A percentile compares a stretch with the other conserved stretches of the same genome.
Evolutionary conservation across 2,888 invertebrate genomes (phyloP).

Genomic region (Caenorhabditis sp.): DNA sequence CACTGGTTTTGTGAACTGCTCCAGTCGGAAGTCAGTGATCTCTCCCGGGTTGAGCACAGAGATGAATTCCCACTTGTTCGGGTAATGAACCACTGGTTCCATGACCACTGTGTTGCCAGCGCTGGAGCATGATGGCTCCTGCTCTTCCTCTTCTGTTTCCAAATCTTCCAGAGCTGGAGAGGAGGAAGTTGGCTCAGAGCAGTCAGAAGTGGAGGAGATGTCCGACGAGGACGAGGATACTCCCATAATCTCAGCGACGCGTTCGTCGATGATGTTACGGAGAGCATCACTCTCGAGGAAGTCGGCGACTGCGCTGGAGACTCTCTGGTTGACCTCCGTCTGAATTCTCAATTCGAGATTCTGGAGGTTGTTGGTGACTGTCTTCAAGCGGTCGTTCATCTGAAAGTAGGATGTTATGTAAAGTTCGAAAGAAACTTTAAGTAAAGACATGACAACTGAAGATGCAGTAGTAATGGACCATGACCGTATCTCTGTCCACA

Average conservation of each 20-base stretch:
- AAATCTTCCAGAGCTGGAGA: not conserved
- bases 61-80: constrained; percentile 53
- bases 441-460: too few relatives aligned
- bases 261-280: constrained; percentile 19
- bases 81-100: constrained; percentile 7
- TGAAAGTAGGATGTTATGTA: constrained; percentile 20
- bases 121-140: constrained; percentile 24
- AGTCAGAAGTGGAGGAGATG: not conserved
- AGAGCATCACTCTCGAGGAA: constrained; percentile 25
- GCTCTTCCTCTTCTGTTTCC: not conserved
- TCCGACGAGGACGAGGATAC: not conserved
- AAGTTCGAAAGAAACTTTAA: not conserved
- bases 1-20: constrained; percentile 35
- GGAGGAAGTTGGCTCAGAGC: not conserved
- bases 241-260: constrained; percentile 16
- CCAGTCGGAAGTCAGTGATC: constrained; percentile 32
- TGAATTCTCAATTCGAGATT: constrained; percentile 20
- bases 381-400: constrained; percentile 19
- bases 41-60: constrained; percentile 18
- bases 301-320: constrained; percentile 10
- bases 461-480: too few relatives aligned
- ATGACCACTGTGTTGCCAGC: not conserved
- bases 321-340: constrained; percentile 20
- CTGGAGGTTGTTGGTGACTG: constrained; percentile 23
- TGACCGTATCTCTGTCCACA: too few relatives aligned